Percentiles rank a stretch among this genome's conserved stretches.
phyloP scores from a whole-genome alignment of 1,140 invertebrate genomes.

The Lasioglossum baleicum region DNA sequence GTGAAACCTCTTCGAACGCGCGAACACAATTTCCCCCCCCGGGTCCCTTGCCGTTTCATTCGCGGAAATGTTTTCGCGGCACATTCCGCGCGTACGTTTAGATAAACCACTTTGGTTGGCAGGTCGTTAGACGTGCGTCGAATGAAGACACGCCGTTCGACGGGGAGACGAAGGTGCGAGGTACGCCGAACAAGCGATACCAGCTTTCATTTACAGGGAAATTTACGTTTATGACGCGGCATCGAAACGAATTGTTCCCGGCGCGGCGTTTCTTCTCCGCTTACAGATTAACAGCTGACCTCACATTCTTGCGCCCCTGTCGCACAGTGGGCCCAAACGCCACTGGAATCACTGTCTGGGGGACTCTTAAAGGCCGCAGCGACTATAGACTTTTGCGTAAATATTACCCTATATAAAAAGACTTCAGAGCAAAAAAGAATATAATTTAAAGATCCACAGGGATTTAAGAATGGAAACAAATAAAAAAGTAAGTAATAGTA shows the following conservation, averaged over 20 bases:
- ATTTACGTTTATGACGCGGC: slow-evolving; percentile 15
- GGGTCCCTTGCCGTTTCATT: slow-evolving; percentile 48
- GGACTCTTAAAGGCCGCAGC: no score
- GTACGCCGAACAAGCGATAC: slow-evolving; percentile 20
- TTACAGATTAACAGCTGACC: no score
- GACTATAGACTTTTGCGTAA: no score
- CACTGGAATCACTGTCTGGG: no score
- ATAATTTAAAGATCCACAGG: no score
- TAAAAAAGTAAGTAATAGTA: no score
- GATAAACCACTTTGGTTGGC: slow-evolving; percentile 64
- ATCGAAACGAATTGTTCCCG: neutral
- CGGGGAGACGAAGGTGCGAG: slow-evolving; percentile 2
- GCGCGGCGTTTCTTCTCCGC: neutral
- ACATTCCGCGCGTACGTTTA: slow-evolving; percentile 54
- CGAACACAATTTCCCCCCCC: slow-evolving; percentile 7
- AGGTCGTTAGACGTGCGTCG: slow-evolving; percentile 61
- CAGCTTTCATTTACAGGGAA: slow-evolving; percentile 22
- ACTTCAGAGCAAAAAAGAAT: no score
- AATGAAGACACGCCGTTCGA: slow-evolving; percentile 49
- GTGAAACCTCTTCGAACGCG: no score
- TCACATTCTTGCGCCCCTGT: no score
- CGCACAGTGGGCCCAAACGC: no score
- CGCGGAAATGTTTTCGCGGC: slow-evolving; percentile 47
- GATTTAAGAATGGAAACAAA: no score
- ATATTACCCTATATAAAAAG: no score